Conservation (phyloP, 2,888 invertebrate species). For the Prosopocoilus inquinatus region DNA sequence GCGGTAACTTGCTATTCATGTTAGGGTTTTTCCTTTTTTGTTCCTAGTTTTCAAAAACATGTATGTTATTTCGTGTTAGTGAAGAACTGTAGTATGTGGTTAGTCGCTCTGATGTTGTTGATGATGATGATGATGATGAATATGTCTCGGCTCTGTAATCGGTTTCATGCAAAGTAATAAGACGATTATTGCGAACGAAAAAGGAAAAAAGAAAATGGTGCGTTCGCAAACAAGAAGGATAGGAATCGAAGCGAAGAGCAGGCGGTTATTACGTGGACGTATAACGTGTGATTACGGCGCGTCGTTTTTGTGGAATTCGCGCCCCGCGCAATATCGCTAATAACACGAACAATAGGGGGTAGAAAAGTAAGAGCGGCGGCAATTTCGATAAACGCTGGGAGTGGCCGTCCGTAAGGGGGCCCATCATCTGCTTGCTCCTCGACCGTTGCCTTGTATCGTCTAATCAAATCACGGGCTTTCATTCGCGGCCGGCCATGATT, state of each 20-base stretch:
- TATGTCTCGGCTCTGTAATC: too few relatives aligned
- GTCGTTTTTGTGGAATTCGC: neutral
- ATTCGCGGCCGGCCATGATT: constrained; percentile 22
- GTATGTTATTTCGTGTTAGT: too few relatives aligned
- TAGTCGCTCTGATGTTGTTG: too few relatives aligned
- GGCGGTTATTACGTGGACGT: neutral
- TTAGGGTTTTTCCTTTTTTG: too few relatives aligned
- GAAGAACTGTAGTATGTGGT: too few relatives aligned
- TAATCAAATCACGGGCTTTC: constrained; percentile 21
- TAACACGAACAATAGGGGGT: constrained; percentile 2
- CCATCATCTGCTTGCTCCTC: constrained; percentile 11
- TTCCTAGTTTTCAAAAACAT: too few relatives aligned
- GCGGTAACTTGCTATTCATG: too few relatives aligned
- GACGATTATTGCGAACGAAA: too few relatives aligned
- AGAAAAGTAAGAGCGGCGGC: constrained; percentile 14
- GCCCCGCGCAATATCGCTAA: neutral
- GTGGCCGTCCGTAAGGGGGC: constrained; percentile 26
- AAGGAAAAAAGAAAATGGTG: too few relatives aligned
- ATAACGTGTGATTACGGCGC: neutral
- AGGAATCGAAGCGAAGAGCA: neutral
- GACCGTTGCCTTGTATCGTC: constrained; percentile 14
- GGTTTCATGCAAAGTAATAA: too few relatives aligned
- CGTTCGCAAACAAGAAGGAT: too few relatives aligned
- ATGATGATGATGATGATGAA: too few relatives aligned
- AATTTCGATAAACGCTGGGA: constrained; percentile 35